Evolutionary conservation across 2,113 vertebrate genomes (phyloP), one percentile per base, ranked within the genome.

Genomic region (Syngnathoides biaculeatus): DNA sequence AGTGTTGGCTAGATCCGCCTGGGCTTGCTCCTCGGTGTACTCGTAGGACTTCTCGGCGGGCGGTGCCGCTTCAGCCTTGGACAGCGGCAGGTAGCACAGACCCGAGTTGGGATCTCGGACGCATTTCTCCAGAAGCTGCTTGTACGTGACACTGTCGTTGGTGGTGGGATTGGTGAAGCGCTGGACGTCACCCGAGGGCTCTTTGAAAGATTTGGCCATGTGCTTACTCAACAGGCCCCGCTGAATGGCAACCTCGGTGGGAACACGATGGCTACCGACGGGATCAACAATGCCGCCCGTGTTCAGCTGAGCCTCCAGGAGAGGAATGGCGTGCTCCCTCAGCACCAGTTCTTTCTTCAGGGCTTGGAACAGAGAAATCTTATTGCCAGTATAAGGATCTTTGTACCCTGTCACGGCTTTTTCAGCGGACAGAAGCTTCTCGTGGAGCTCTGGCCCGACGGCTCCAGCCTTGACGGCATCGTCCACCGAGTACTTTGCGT

Each of bases 351-450:
- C 94, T 77, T 95, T 95, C 71, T 84, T 90, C 84, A 98, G 90
- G 40, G 97, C 97, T 89, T 98, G 94, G 74, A 98, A 95, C 0
- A 99, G 92, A 5, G 96, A 97, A 38, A 96, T 94, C 59, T 86
- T 95, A 1, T 65, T 78, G 27, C 95, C 94, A 0, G 93, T 91
- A 3, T 94, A 94, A 0, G 96, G 95, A 39, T 97, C 94, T 39
- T 84, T 92, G 73, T 96, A 96, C 17, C 97, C 97, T 0, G 89
- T 97, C 24, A 96, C 95, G 0, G 96, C 94, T 73, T 92, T 94
- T 87, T 99, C 97, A 0, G 96, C 95, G 0, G 64, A 89, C 0
- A 97, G 91, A 40, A 99, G 93, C 73, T 92, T 95, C 78, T 96
- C 89, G 0, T 92, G 94, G 68, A 98, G 78, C 69, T 98, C 92